These are phyloP conservation scores for Melanotaenia pygmaea DNA, from an alignment of 2,797 vertebrate species.

Conservation along the genomic window DNA sequence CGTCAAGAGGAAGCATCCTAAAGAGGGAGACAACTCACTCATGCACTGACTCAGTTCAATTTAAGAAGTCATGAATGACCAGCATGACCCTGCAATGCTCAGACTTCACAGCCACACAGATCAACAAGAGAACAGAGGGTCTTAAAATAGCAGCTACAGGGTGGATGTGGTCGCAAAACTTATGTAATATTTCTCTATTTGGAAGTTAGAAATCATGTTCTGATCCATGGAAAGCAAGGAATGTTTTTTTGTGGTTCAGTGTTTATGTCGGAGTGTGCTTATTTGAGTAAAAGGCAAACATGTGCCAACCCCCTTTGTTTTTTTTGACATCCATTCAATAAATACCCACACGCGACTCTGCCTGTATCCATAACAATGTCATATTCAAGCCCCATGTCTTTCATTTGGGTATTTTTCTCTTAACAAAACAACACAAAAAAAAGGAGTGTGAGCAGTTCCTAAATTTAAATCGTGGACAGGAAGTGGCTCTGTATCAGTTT, in stretches of 20 bases:
- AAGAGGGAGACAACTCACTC: slow-evolving; percentile 26
- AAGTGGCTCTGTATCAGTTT: slow-evolving; percentile 78
- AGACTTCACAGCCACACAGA: slow-evolving; percentile 15
- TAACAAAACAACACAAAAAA: slow-evolving; percentile 40
- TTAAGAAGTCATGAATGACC: slow-evolving; percentile 9
- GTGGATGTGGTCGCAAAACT: slow-evolving; percentile 27
- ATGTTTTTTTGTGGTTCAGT: neutral
- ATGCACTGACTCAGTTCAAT: slow-evolving; percentile 6
- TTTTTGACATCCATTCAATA: slow-evolving; percentile 13
- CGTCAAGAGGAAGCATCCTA: slow-evolving; percentile 17
- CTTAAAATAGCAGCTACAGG: slow-evolving; percentile 40
- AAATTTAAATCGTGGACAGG: slow-evolving; percentile 75
- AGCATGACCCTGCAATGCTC: slow-evolving; percentile 10
- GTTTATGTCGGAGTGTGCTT: slow-evolving; percentile 1
- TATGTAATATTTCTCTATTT: slow-evolving; percentile 42
- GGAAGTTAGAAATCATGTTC: slow-evolving; percentile 20
- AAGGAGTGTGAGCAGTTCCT: slow-evolving; percentile 35
- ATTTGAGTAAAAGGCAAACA: slow-evolving; percentile 2
- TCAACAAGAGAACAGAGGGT: neutral
- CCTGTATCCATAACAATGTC: slow-evolving; percentile 59
- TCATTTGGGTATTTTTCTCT: slow-evolving; percentile 48
- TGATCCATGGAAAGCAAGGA: neutral
- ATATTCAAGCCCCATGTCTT: slow-evolving; percentile 19
- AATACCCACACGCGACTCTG: slow-evolving; percentile 35
- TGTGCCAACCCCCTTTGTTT: slow-evolving; percentile 43